Evolutionary conservation across 2,888 invertebrate species (phyloP).

Genomic region (Notodonta dromedarius): DNA sequence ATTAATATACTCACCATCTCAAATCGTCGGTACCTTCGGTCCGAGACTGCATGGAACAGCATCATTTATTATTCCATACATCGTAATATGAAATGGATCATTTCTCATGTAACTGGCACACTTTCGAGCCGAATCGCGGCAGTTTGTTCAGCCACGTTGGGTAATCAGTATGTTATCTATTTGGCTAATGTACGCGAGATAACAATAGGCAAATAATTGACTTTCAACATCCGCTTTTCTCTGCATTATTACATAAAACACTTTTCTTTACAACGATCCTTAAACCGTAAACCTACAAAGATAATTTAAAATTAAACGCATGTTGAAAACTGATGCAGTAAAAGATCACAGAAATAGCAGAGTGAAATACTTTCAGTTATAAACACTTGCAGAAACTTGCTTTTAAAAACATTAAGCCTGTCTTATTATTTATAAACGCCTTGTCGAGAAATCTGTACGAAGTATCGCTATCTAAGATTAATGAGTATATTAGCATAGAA

Average conservation of each 20-base stretch:
- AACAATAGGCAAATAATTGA: slow-evolving; percentile 21
- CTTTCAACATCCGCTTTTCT: slow-evolving; percentile 27
- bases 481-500: slow-evolving; percentile 33
- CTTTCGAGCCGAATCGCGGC: slow-evolving; percentile 7
- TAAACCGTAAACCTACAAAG: slow-evolving; percentile 3
- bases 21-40: neutral
- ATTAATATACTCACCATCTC: slow-evolving; percentile 34
- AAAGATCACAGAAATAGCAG: slow-evolving; percentile 10
- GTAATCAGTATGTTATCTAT: slow-evolving; percentile 21
- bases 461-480: slow-evolving; percentile 27
- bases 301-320: slow-evolving; percentile 9
- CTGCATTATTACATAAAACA: slow-evolving; percentile 18
- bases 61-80: slow-evolving; percentile 9
- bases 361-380: slow-evolving; percentile 8
- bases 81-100: neutral
- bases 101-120: neutral
- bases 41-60: slow-evolving; percentile 9
- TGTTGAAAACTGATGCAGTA: slow-evolving; percentile 12
- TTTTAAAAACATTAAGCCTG: slow-evolving; percentile 14
- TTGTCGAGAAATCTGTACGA: slow-evolving; percentile 27
- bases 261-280: slow-evolving; percentile 5
- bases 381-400: slow-evolving; percentile 16
- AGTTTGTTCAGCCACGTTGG: slow-evolving; percentile 13
- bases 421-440: slow-evolving; percentile 23
- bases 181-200: slow-evolving; percentile 20